phyloP scores from a whole-genome alignment of 2,888 invertebrate genomes.

The Cryptus armator region DNA sequence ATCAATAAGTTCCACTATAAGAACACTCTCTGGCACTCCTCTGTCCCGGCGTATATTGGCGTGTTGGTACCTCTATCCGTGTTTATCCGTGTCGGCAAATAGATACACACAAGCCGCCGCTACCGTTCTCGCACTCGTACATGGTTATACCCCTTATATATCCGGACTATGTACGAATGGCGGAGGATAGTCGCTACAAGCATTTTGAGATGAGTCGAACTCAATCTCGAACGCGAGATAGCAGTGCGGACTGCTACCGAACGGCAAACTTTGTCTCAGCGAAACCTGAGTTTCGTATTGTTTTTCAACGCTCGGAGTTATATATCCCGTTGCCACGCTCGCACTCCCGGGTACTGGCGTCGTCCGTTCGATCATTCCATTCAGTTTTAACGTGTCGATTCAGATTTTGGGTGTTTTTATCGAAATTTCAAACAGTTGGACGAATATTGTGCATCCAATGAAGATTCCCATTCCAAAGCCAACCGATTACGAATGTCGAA shows the following conservation, averaged over 20 bases:
- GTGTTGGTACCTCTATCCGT: constrained; percentile 81
- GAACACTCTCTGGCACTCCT: constrained; percentile 80
- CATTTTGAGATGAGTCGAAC: constrained; percentile 83
- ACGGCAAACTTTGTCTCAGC: constrained; percentile 52
- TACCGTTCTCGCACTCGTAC: constrained; percentile 66
- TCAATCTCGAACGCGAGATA: constrained; percentile 78
- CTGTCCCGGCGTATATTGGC: constrained; percentile 76
- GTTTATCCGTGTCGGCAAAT: constrained; percentile 85
- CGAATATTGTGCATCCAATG: background rate
- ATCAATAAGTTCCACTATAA: constrained; percentile 86
- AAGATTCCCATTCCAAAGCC: background rate
- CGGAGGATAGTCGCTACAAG: constrained; percentile 79
- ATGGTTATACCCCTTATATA: constrained; percentile 65
- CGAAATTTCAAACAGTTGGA: too few species aligned
- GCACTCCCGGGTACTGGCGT: background rate
- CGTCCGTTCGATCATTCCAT: constrained; percentile 14
- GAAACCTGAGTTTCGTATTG: constrained; percentile 54
- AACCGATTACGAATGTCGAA: background rate
- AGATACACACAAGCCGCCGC: constrained; percentile 80
- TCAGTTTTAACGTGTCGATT: background rate
- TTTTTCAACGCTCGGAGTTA: constrained; percentile 21
- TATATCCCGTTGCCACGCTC: background rate
- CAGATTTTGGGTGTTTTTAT: too few species aligned
- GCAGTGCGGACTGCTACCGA: constrained; percentile 61
- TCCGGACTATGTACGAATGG: constrained; percentile 79